A percentile compares a stretch with the other conserved stretches of the same genome.
Evolutionary conservation across 2,888 invertebrate species (phyloP).

Genomic region (Schizaphis graminum): DNA sequence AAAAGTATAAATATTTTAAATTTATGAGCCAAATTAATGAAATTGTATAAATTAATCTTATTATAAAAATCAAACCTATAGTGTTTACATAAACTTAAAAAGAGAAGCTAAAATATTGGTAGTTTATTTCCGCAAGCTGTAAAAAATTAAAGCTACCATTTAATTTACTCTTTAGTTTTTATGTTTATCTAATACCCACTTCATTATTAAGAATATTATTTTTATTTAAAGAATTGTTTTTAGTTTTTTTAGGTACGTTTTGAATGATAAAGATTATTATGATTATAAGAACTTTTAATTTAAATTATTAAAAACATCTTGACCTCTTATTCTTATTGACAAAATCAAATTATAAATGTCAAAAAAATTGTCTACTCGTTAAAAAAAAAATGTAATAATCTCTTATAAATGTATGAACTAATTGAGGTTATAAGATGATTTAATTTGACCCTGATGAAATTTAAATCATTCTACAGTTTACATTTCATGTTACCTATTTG

Average conservation of each 20-base stretch:
- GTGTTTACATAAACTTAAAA: constrained; percentile 5
- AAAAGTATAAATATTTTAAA: not conserved
- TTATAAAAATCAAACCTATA: not conserved
- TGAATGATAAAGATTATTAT: not conserved
- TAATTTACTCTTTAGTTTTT: not conserved
- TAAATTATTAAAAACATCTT: not conserved
- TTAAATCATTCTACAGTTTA: not conserved
- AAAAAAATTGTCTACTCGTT: not conserved
- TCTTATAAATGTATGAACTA: not conserved
- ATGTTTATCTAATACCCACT: not conserved
- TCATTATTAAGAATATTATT: not conserved
- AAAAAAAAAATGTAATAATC: not conserved
- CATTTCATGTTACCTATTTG: not conserved
- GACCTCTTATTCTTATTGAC: not conserved
- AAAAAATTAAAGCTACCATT: not conserved
- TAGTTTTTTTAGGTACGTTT: not conserved
- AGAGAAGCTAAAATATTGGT: not conserved
- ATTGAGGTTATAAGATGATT: not conserved
- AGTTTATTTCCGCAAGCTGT: not conserved
- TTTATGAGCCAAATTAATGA: not conserved
- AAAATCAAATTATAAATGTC: not conserved
- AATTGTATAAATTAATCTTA: constrained; percentile 9
- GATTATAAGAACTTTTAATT: not conserved
- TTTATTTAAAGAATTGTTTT: not conserved
- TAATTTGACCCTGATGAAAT: not conserved